phyloP scores from a whole-genome alignment of 2,113 vertebrate genomes.

The Laticauda colubrina region DNA sequence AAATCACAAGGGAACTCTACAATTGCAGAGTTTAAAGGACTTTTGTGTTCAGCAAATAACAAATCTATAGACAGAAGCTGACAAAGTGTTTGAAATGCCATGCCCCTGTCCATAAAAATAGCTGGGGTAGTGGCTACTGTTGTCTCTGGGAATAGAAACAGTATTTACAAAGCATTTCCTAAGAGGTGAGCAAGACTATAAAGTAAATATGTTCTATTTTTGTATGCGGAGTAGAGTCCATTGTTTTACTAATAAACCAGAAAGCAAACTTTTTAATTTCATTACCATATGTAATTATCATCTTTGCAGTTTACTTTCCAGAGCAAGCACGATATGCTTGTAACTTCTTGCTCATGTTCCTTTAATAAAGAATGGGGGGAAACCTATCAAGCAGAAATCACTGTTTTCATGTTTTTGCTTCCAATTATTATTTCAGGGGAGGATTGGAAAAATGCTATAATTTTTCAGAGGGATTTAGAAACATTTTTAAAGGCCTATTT shows the following conservation, averaged over 20 bases:
- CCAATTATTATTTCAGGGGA: neutral
- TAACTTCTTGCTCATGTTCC: slow-evolving; percentile 18
- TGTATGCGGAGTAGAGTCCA: slow-evolving; percentile 59
- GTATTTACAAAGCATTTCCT: slow-evolving; percentile 56
- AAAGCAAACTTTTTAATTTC: slow-evolving; percentile 65
- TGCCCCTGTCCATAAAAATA: slow-evolving; percentile 38
- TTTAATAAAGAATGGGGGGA: slow-evolving; percentile 49
- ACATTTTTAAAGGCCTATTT: neutral
- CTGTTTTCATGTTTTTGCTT: neutral
- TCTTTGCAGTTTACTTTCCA: slow-evolving; percentile 62
- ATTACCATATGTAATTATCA: slow-evolving; percentile 66
- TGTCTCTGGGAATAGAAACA: slow-evolving; percentile 34
- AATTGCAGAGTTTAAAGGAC: neutral
- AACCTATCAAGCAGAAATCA: neutral
- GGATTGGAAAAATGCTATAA: neutral
- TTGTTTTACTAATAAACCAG: slow-evolving; percentile 69
- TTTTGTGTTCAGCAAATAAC: slow-evolving; percentile 36
- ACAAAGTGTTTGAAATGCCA: slow-evolving; percentile 44
- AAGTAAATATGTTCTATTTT: slow-evolving; percentile 65
- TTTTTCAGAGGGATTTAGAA: neutral
- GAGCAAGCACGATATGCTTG: slow-evolving; percentile 54
- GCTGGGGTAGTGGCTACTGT: neutral
- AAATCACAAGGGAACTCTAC: neutral
- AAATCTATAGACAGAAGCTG: slow-evolving; percentile 43
- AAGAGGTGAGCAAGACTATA: slow-evolving; percentile 64